Conservation (phyloP, 2,797 vertebrate genomes). For the Sebastes aleutianus region DNA sequence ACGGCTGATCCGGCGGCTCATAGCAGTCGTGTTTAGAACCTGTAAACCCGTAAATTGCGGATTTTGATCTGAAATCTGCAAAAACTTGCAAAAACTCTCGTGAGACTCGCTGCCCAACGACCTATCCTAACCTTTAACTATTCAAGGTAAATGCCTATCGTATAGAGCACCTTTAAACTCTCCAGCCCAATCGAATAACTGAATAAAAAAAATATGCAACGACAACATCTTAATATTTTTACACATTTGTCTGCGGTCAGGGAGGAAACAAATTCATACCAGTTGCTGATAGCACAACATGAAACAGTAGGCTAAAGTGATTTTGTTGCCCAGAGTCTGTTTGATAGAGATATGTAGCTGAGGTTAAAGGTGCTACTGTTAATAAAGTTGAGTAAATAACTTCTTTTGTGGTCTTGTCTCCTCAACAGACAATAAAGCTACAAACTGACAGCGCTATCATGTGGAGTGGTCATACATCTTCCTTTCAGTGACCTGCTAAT, state of each 20-base stretch:
- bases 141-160: no score
- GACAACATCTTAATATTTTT: not conserved
- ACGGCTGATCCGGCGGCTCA: no score
- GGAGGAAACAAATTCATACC: not conserved
- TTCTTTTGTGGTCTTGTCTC: constrained; percentile 17
- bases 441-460: not conserved
- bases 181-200: not conserved
- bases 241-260: not conserved
- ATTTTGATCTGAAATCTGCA: no score
- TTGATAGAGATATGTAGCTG: not conserved
- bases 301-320: not conserved
- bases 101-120: no score
- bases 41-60: no score
- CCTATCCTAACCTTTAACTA: no score
- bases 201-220: fast-evolving
- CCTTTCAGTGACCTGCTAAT: constrained; percentile 8
- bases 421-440: not conserved
- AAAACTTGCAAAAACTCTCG: no score
- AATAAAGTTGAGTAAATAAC: constrained; percentile 13
- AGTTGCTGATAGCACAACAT: not conserved
- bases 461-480: not conserved
- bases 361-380: constrained; percentile 27
- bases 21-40: no score
- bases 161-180: not conserved
- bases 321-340: not conserved